Percentiles rank a stretch among this genome's conserved stretches.
Conservation (phyloP, 2,113 vertebrate species). For the Megaceryle maxima region DNA sequence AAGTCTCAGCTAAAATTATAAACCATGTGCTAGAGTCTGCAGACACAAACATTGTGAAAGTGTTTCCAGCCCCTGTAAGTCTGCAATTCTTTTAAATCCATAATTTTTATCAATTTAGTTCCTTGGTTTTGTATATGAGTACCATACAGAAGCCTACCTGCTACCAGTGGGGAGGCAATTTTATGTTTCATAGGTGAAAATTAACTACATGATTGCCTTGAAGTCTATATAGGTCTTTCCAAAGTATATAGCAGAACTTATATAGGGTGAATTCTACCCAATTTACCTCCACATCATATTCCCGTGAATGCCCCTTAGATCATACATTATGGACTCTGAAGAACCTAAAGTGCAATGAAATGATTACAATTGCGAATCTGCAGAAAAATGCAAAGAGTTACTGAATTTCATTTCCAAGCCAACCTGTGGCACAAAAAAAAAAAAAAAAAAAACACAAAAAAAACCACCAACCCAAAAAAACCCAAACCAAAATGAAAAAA, state of each 20-base stretch:
- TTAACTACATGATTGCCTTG: neutral
- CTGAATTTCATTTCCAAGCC: neutral
- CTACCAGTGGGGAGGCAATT: neutral
- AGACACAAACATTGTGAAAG: neutral
- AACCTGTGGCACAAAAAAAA: neutral
- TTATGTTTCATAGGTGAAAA: neutral
- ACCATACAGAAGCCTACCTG: neutral
- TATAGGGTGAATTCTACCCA: neutral
- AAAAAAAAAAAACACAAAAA: no score
- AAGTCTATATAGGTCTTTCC: neutral
- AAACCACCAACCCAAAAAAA: neutral
- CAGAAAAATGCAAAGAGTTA: neutral
- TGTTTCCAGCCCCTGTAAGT: neutral
- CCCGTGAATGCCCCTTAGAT: neutral
- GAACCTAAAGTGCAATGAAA: neutral
- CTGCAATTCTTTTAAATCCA: neutral
- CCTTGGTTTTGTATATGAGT: neutral
- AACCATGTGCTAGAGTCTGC: neutral
- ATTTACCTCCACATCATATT: neutral
- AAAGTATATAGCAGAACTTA: neutral
- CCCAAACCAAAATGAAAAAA: neutral
- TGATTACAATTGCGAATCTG: neutral
- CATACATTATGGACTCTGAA: neutral
- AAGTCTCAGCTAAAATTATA: neutral
- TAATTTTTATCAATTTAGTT: neutral